Conservation (phyloP, 2,888 invertebrate species). For the Amblyteles armatorius region DNA sequence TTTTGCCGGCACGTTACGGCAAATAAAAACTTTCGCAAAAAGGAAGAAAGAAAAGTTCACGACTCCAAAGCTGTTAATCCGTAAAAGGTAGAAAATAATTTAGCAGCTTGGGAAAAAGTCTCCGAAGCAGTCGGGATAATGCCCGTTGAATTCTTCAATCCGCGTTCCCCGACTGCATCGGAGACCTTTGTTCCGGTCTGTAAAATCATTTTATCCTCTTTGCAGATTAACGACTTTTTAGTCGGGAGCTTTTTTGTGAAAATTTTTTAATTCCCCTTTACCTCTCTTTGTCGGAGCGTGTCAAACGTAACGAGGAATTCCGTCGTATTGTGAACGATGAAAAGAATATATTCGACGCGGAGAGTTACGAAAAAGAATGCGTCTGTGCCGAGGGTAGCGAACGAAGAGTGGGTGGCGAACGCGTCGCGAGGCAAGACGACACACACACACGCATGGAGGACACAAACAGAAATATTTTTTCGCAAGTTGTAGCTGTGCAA, state of each 20-base stretch:
- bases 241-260: no score
- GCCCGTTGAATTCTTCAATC: no score
- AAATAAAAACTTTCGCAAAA: background rate
- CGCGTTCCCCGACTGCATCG: no score
- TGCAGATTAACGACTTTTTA: no score
- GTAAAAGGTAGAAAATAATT: no score
- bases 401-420: background rate
- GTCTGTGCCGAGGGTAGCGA: constrained; percentile 10
- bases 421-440: constrained; percentile 3
- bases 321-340: constrained; percentile 31
- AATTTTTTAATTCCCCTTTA: background rate
- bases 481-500: background rate
- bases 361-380: constrained; percentile 6
- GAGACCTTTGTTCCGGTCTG: no score
- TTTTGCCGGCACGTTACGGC: background rate
- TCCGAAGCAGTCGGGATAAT: no score
- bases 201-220: no score
- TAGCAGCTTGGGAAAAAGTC: no score
- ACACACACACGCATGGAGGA: background rate
- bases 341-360: constrained; percentile 23
- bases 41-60: no score
- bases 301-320: constrained; percentile 28
- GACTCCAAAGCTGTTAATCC: no score
- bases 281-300: background rate
- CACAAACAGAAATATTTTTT: constrained; percentile 42